Percentiles rank a stretch among this genome's conserved stretches.
Evolutionary conservation across 2,113 vertebrate genomes (phyloP).

Genomic region (Vulpes lagopus): DNA sequence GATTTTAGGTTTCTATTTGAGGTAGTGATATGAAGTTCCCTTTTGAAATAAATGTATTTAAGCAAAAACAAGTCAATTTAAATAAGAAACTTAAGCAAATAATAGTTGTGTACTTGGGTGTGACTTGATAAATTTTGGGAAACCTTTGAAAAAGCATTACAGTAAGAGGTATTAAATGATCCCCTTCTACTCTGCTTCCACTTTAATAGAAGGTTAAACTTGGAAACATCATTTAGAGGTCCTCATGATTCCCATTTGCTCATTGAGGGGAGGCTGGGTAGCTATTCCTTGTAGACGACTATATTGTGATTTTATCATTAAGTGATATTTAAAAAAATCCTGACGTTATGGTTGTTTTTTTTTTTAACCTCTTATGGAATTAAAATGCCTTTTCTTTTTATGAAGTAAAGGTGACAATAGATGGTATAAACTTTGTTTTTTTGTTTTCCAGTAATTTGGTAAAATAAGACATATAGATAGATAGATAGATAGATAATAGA

Average conservation of each 20-base stretch:
- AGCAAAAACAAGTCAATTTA: not conserved
- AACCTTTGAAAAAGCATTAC: not conserved
- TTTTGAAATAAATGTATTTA: conserved; percentile 46
- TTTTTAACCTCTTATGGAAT: not conserved
- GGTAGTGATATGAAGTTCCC: not conserved
- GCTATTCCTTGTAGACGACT: not conserved
- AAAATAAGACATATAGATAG: not conserved
- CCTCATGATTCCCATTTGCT: not conserved
- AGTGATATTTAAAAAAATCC: not conserved
- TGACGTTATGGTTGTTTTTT: not conserved
- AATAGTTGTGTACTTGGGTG: not conserved
- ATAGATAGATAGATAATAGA: too few relatives aligned
- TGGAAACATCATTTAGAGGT: not conserved
- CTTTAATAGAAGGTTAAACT: not conserved
- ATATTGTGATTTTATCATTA: not conserved
- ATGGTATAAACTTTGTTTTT: not conserved
- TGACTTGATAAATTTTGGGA: conserved; percentile 13
- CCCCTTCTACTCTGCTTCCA: not conserved
- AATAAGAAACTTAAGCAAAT: conserved; percentile 25
- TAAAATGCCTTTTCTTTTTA: conserved; percentile 39
- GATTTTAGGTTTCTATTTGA: conserved; percentile 52
- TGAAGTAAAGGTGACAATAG: not conserved
- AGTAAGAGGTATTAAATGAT: not conserved
- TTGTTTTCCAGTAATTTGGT: conserved; percentile 40
- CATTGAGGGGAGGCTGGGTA: too few relatives aligned